Evolutionary conservation across 2,113 vertebrate genomes (phyloP).

Genomic region (Nycticebus coucang): DNA sequence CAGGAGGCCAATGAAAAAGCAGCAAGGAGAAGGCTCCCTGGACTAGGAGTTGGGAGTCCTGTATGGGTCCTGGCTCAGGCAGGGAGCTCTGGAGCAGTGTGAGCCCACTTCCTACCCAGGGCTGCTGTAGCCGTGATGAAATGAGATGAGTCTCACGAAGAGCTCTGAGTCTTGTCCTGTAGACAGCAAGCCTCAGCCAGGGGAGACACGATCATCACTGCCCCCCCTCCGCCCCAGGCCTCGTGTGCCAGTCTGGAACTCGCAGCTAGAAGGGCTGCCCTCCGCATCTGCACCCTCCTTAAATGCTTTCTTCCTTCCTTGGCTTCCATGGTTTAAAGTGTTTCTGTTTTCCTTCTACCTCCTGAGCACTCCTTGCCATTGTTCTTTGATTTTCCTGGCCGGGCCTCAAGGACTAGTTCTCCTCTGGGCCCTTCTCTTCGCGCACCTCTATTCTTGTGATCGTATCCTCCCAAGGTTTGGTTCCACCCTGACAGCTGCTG

Average conservation of each 20-base stretch:
- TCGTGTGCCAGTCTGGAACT: background rate
- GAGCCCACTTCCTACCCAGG: accelerated
- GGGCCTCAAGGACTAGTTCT: background rate
- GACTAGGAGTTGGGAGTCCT: background rate
- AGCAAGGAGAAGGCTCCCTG: background rate
- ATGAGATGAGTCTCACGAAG: background rate
- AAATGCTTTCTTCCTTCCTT: background rate
- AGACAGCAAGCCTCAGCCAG: background rate
- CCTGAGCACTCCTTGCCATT: background rate
- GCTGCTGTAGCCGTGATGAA: background rate
- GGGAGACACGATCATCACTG: background rate
- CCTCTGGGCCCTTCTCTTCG: background rate
- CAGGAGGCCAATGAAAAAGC: background rate
- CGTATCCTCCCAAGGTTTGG: background rate
- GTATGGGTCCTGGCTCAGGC: background rate
- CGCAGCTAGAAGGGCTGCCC: background rate
- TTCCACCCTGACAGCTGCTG: background rate
- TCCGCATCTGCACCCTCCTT: background rate
- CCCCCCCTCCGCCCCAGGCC: background rate
- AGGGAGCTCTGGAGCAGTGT: background rate
- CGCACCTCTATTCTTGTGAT: background rate
- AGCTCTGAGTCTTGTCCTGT: background rate
- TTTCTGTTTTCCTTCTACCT: background rate
- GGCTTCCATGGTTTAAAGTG: background rate
- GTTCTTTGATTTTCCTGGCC: background rate